Evolutionary conservation across 2,888 invertebrate species (phyloP).

Genomic region (Acronicta aceris): DNA sequence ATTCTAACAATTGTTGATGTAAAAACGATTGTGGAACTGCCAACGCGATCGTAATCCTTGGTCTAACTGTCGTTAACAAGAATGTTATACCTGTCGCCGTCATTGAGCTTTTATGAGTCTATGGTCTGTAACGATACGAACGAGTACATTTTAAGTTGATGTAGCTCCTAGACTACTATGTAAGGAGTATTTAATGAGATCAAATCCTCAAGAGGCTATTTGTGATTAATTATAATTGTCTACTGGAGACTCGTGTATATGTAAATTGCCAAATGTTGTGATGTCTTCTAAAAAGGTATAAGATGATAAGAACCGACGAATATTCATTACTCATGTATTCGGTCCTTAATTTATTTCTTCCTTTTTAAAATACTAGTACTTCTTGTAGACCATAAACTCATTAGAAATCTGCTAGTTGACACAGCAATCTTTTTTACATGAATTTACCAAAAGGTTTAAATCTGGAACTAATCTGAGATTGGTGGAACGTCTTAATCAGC

Average conservation of each 20-base stretch:
- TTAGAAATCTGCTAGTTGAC: constrained; percentile 26
- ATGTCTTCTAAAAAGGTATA: too few relatives aligned
- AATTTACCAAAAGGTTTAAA: constrained; percentile 21
- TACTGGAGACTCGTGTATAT: too few relatives aligned
- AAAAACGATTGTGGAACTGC: constrained; percentile 1
- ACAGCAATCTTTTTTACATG: constrained; percentile 24
- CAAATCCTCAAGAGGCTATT: too few relatives aligned
- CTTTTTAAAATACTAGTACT: not conserved
- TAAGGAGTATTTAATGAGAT: too few relatives aligned
- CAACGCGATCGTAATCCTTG: constrained; percentile 6
- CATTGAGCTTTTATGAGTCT: not conserved
- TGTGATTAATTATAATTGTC: too few relatives aligned
- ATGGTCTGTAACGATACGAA: not conserved
- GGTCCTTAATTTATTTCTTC: too few relatives aligned
- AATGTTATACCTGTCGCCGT: too few relatives aligned
- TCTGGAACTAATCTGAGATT: constrained; percentile 52
- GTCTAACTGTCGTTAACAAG: not conserved
- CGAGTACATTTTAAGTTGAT: not conserved
- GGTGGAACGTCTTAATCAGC: constrained; percentile 41
- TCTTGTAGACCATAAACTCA: too few relatives aligned
- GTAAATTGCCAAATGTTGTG: too few relatives aligned
- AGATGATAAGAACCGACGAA: too few relatives aligned
- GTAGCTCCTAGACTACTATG: too few relatives aligned
- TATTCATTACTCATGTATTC: too few relatives aligned
- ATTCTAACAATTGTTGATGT: constrained; percentile 29